Evolutionary conservation across 2,113 vertebrate species (phyloP), one percentile per base, ranked within the genome.

Genomic region (Eulemur rufifrons): DNA sequence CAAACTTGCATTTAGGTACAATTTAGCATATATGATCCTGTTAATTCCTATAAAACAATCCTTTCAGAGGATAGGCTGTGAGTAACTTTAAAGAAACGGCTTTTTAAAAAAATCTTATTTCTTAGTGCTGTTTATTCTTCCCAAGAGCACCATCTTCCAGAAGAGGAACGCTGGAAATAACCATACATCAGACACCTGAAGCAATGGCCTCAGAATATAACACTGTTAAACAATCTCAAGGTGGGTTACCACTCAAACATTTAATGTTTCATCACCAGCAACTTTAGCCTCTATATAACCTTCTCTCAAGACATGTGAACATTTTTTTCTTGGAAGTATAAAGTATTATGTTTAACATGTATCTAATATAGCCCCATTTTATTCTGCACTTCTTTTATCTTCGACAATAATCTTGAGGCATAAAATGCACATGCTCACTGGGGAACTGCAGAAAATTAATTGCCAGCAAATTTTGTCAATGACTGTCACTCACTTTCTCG

Each of bases 91-190:
- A 94, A 93, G 12, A 29, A 97, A 68, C 8, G 76, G 34, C 61
- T 96, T 92, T 92, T 34, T 11, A 85, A 50, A 86, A 92, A 95
- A 83, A 85, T 21, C 63, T 50, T 95, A 84, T 94, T 98, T 95
- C 29, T 76, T 25, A 37, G 1, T 86, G 81, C 73, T 93, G 81
- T 93, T 93, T 97, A 94, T 86, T 96, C 61, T 94, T 92, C 89
- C 94, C 97, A 97, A 76, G 83, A 98, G 96, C n/a, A 97, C 37
- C 39, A 94, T 97, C 73, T 95, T 97, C 80, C 64, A 95, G 82
- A 97, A 89, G 69, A 88, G 64, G 89, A 93, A 56, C 95, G 96
- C n/a, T 96, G 56, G 89, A 95, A 98, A 92, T 91, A 96, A 94
- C 83, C 76, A 59, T 52, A 59, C 25, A 89, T 96, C 85, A 94